These are phyloP conservation scores for Automeris io DNA, from an alignment of 2,888 invertebrate species.

Conservation along the genomic window DNA sequence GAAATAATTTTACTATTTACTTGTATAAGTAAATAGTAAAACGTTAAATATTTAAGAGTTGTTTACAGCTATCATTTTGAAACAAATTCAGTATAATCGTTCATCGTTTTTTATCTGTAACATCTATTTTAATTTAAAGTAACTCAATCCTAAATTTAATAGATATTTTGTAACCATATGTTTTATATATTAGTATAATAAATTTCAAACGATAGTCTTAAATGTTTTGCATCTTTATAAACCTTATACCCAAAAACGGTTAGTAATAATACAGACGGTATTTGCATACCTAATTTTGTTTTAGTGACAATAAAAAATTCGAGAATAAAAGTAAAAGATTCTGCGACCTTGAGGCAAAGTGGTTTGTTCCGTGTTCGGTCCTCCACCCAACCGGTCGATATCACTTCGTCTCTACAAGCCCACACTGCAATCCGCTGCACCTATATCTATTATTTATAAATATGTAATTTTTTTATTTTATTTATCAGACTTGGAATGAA, in stretches of 20 bases:
- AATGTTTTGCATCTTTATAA: conserved; percentile 17
- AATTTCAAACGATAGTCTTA: too few species aligned
- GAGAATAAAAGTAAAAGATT: conserved; percentile 52
- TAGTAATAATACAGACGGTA: conserved; percentile 17
- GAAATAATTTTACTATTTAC: too few species aligned
- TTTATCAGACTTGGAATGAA: neutral
- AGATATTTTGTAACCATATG: too few species aligned
- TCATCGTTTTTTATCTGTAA: too few species aligned
- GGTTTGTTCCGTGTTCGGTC: conserved; percentile 63
- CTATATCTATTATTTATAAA: conserved; percentile 3
- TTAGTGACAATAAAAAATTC: conserved; percentile 25
- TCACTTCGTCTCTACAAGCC: conserved; percentile 24
- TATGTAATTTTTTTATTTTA: conserved; percentile 1
- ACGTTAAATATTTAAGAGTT: too few species aligned
- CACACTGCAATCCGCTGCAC: conserved; percentile 28
- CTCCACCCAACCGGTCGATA: conserved; percentile 52
- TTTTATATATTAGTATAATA: too few species aligned
- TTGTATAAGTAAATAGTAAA: too few species aligned
- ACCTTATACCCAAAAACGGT: conserved; percentile 12
- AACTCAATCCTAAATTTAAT: too few species aligned
- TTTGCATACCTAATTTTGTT: conserved; percentile 22
- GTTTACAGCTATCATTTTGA: too few species aligned
- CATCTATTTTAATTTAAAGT: too few species aligned
- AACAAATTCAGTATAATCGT: too few species aligned
- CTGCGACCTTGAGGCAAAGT: conserved; percentile 56